These are phyloP conservation scores for Trididemnum nubilum DNA, from an alignment of 23 tunicate genomes.

Conservation along the genomic window DNA sequence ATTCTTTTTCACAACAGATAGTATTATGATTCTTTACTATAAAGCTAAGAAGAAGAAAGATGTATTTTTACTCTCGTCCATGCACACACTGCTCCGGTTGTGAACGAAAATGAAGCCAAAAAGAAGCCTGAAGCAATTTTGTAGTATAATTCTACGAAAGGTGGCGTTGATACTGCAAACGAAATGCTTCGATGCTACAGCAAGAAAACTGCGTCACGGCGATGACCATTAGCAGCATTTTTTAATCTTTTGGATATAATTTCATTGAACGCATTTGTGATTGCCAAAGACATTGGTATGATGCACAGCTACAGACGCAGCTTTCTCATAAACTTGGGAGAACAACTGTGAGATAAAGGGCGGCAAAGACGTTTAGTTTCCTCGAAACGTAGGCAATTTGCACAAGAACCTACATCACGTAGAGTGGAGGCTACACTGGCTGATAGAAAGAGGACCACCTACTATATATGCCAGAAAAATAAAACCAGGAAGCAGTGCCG, in stretches of 20 bases:
- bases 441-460: background rate
- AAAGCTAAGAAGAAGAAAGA: constrained; percentile 19
- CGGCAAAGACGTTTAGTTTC: constrained; percentile 23
- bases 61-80: constrained; percentile 27
- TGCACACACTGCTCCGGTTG: constrained; percentile 29
- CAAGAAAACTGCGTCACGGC: constrained; percentile 30
- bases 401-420: background rate
- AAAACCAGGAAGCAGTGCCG: constrained; percentile 8
- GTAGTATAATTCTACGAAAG: constrained; percentile 6
- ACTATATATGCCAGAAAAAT: background rate
- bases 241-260: constrained; percentile 34
- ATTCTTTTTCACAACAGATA: constrained; percentile 17
- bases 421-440: constrained; percentile 5
- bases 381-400: constrained; percentile 4
- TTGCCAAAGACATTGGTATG: constrained; percentile 36
- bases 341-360: constrained; percentile 26
- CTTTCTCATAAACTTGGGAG: constrained; percentile 33
- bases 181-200: constrained; percentile 39
- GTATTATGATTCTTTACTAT: constrained; percentile 9
- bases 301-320: constrained; percentile 26
- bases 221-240: constrained; percentile 37
- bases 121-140: constrained; percentile 37
- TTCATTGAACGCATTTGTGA: constrained; percentile 40
- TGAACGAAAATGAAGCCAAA: background rate
- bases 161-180: constrained; percentile 39